Base-by-base conservation (phyloP, 2,797 vertebrate genomes). In the Mallotus villosus region DNA sequence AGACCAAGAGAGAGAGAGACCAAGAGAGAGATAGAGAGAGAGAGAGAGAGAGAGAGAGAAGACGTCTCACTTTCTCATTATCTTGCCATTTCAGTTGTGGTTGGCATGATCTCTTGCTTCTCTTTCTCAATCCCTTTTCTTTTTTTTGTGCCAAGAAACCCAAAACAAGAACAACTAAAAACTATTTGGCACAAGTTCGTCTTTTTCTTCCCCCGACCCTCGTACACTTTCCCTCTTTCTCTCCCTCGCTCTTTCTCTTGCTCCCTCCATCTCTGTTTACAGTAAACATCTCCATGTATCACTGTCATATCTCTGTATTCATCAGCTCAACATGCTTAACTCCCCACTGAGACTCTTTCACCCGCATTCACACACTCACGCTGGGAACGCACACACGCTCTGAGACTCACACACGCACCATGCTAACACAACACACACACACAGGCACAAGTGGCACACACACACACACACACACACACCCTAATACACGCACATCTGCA, bases 201-300 rank as follows among this genome's bases (percentile, higher is more conserved):
- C 14, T 1, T 21, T 5, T 64, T 9, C n/a, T 1, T 78, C 72
- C 11, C 19, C 76, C 46, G 63, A 14, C 3, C 46, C 46, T 7
- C 46, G 7, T 5, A 6, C 32, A 5, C 71, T 14, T 16, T 77
- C 46, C 66, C 46, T 51, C 46, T 4, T 4, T 37, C 9, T 11
- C 32, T 4, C 19, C 3, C 2, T 3, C 19, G 27, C 17, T 14
- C 21, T 16, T 22, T 5, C 0, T 12, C n/a, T 0, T 19, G 9
- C 12, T 21, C 60, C 14, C 19, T 22, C 0, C 7, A 2, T 5
- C 25, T 1, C 59, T 58, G 59, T 77, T 71, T 72, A 67, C 71
- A 64, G 87, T 89, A 91, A 91, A 93, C 90, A 89, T 90, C 89
- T 88, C 85, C 87, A 93, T 94, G 90, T 88, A 92, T 91, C 90